A percentile compares a stretch with the other conserved stretches of the same genome.
phyloP scores from a whole-genome alignment of 1,140 invertebrate species.

The Pristionchus pacificus region DNA sequence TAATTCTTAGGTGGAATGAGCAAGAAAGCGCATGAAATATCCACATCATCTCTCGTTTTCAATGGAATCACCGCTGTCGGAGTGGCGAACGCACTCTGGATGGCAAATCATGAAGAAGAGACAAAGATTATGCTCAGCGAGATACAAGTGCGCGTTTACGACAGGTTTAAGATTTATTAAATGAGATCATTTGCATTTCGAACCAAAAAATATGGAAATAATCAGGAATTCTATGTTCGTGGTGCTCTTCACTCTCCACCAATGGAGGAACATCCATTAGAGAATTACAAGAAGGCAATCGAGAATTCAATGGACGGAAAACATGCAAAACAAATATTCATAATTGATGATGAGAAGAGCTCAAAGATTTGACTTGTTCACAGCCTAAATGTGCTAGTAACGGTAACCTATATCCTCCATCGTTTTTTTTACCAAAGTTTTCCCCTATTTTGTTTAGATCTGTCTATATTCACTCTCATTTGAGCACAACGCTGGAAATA shows the following conservation, averaged over 20 bases:
- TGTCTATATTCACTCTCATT: no score
- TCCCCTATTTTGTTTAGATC: no score
- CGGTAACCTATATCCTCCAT: no score
- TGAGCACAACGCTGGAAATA: no score
- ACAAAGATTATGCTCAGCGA: not conserved
- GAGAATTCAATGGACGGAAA: conserved; percentile 21
- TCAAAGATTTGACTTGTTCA: no score
- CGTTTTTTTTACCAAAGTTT: no score
- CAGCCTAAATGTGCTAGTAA: no score
- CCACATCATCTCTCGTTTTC: conserved; percentile 59
- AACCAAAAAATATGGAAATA: not conserved
- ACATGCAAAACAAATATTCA: conserved; percentile 33
- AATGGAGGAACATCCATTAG: conserved; percentile 22
- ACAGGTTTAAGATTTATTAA: conserved; percentile 4
- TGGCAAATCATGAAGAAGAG: conserved; percentile 31
- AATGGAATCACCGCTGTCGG: conserved; percentile 43
- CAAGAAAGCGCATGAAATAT: conserved; percentile 72
- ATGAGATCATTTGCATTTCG: not conserved
- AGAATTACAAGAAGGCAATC: conserved; percentile 31
- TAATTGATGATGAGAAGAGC: conserved; percentile 29
- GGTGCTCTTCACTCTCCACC: conserved; percentile 35
- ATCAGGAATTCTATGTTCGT: conserved; percentile 32
- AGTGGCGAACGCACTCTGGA: conserved; percentile 40
- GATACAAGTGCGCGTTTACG: not conserved
- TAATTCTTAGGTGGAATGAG: conserved; percentile 76